Conservation (phyloP, 2,888 invertebrate species). For the Drosophila kuntzei region DNA sequence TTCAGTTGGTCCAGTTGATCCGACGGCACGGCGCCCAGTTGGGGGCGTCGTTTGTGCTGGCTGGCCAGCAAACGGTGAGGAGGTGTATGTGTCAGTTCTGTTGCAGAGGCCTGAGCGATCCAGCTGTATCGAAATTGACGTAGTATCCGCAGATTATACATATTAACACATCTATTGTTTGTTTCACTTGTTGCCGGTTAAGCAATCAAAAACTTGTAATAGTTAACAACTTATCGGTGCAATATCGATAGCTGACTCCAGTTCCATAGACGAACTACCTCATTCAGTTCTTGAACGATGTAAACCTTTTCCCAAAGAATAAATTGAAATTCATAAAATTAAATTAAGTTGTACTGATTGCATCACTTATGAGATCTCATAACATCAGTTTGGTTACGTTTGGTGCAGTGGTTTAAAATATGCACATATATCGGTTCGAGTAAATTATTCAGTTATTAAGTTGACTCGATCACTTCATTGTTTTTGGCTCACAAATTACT, state of each 20-base stretch:
- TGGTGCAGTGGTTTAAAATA: too few species aligned
- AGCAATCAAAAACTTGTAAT: slow-evolving; percentile 18
- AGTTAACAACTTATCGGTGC: slow-evolving; percentile 17
- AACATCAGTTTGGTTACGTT: too few species aligned
- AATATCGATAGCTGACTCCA: slow-evolving; percentile 6
- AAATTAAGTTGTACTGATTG: too few species aligned
- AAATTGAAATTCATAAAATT: neutral
- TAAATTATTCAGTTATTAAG: too few species aligned
- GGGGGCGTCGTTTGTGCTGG: slow-evolving; percentile 66
- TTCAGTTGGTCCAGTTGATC: slow-evolving; percentile 73
- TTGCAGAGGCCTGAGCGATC: neutral
- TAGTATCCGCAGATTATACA: slow-evolving; percentile 54
- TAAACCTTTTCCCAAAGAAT: neutral
- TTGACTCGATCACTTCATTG: too few species aligned
- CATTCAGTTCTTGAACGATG: neutral
- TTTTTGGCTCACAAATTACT: neutral
- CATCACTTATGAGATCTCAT: too few species aligned
- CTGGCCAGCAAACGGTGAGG: slow-evolving; percentile 46
- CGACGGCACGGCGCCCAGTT: slow-evolving; percentile 37
- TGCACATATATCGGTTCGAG: too few species aligned
- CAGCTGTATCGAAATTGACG: slow-evolving; percentile 29
- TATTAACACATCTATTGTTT: slow-evolving; percentile 23
- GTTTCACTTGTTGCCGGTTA: slow-evolving; percentile 37
- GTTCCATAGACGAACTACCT: neutral
- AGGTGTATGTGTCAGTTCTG: neutral